Conservation (phyloP, 1,140 invertebrate genomes). For the Dufourea novaeangliae region DNA sequence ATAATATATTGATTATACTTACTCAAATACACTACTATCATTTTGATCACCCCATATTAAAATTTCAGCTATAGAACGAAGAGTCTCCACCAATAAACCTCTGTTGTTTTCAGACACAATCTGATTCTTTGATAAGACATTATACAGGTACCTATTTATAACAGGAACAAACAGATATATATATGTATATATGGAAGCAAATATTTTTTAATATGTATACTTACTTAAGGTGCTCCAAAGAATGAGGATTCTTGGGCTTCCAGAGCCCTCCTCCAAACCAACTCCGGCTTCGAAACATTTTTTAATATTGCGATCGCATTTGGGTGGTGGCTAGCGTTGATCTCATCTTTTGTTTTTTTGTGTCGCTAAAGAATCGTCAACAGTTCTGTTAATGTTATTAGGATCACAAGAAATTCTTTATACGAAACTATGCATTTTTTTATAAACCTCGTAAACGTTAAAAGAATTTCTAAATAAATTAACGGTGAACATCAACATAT, state of each 20-base stretch:
- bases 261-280: conserved; percentile 94
- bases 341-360: conserved; percentile 14
- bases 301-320: conserved; percentile 26
- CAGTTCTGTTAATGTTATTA: not conserved
- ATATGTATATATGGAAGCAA: not conserved
- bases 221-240: conserved; percentile 96
- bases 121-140: conserved; percentile 97
- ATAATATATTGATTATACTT: conserved; percentile 80
- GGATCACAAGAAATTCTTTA: not conserved
- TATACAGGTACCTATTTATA: conserved; percentile 91
- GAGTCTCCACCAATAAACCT: conserved; percentile 96
- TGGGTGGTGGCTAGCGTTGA: conserved; percentile 21
- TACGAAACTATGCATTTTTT: not conserved
- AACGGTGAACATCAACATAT: conserved; percentile 15
- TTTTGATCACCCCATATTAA: conserved; percentile 99
- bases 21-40: conserved; percentile 99
- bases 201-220: conserved; percentile 55
- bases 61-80: conserved; percentile 98
- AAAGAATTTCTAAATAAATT: conserved; percentile 17
- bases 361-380: not conserved
- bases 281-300: conserved; percentile 92
- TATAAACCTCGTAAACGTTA: not conserved
- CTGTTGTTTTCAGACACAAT: conserved; percentile 97
- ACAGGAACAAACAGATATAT: conserved; percentile 37
- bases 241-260: conserved; percentile 97